Evolutionary conservation across 2,888 invertebrate genomes (phyloP).

Genomic region (Graphium colonna): DNA sequence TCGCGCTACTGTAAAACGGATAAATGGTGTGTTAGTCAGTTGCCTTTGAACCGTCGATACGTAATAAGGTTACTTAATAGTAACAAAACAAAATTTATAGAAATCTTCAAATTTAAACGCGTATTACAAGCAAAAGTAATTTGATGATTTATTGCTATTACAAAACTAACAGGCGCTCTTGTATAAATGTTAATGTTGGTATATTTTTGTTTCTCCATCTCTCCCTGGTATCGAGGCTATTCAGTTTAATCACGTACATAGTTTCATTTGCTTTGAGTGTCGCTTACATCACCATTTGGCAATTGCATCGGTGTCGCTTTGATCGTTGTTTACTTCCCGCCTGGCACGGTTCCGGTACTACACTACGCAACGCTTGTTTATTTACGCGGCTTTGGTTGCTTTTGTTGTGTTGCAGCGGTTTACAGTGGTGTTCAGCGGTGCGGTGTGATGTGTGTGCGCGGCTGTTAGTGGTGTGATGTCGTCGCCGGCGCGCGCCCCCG

Average conservation of each 20-base stretch:
- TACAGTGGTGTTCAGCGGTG: conserved; percentile 58
- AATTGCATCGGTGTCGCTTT: conserved; percentile 15
- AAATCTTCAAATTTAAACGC: too few relatives aligned
- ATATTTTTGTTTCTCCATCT: not conserved
- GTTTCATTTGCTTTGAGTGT: conserved; percentile 1
- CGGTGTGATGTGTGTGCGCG: conserved; percentile 51
- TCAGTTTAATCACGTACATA: not conserved
- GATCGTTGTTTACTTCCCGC: conserved; percentile 34
- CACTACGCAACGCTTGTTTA: conserved; percentile 56
- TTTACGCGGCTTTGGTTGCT: conserved; percentile 72
- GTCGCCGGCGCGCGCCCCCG: conserved; percentile 35
- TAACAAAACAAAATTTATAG: too few relatives aligned
- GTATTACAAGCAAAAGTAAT: not conserved
- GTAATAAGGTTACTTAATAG: too few relatives aligned
- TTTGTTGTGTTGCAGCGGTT: conserved; percentile 73
- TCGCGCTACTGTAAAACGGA: too few relatives aligned
- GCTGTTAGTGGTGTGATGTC: conserved; percentile 39
- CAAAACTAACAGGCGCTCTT: conserved; percentile 12
- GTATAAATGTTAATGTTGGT: not conserved
- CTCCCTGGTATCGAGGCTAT: not conserved
- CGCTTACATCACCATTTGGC: conserved; percentile 3
- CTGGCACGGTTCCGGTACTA: conserved; percentile 39
- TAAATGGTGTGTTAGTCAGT: too few relatives aligned
- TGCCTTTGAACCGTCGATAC: too few relatives aligned
- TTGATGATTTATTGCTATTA: conserved; percentile 12